Evolutionary conservation across 2,888 invertebrate genomes (phyloP), one percentile per base, ranked within the genome.

Genomic region (Ochlodes sylvanus): DNA sequence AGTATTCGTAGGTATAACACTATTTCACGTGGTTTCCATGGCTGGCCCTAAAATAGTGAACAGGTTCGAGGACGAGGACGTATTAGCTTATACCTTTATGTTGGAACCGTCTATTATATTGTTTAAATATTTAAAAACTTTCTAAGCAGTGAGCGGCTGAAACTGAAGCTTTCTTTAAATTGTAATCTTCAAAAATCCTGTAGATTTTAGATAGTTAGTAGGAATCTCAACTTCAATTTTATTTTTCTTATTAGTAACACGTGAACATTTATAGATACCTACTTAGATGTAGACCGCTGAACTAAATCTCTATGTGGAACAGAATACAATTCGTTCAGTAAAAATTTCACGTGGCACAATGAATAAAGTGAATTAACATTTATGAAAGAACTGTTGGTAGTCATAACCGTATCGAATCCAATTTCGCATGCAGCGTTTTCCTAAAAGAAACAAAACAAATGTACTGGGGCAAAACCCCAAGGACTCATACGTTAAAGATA

Each of bases 1-100:
- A 67, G 60, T 66, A 27, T 58, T 44, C 15, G 56, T 55, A 55
- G 55, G 63, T 63, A 63, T 44, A 62, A 65, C 57, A 44, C 44
- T 17, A 1, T 34, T 65, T 58, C 47, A 66, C 50, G 65, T 58
- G 65, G 10, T 65, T 17, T 21, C 56, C 14, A 21, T 41, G 15
- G 27, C 17, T 21, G 44, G 12, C 54, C 32, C 44, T 60, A 52
- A 42, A 54, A 44, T 44, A 60, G 47, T 61, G 32, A 19, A 19
- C 7, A 7, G 50, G 15, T 50, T 50, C 17, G 50, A 19, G 19
- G 50, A 19, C 12, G 10, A 12, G 10, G 10, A 10, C 1, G 3
- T 19, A 47, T 47, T 10, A 50, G 10, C 19, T 19, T 50, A 50
- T 17, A 14, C 0, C 15, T 1, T 7, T 7, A 47, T 17, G 15